Base-by-base conservation (phyloP, 2,888 invertebrate species). In the Empis livida region DNA sequence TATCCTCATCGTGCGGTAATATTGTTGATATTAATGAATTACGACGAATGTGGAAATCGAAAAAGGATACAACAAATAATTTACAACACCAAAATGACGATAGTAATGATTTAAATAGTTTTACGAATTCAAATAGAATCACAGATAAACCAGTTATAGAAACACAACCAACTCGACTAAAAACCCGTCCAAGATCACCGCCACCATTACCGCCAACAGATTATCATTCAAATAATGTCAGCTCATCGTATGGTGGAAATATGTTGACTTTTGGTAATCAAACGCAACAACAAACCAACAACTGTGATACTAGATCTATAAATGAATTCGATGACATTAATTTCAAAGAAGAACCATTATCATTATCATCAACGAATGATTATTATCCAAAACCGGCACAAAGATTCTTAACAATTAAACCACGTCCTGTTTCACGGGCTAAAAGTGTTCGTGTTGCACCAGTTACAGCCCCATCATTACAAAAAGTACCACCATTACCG, bases 401-500 rank as follows among this genome's bases (percentile, higher is more conserved):
- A 17, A 44, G 50, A 48, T 5, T 46, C 56, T 53, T 53, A 44
- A 49, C 56, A 51, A 58, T 53, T 41, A 59, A 50, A 41, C 55
- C 57, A 49, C 61, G 49, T 50, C 59, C 59, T 45, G 59, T 57
- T 50, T 54, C 57, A 30, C 63, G 66, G 30, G 57, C 66, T 2
- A 61, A 61, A 41, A 63, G 65, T 9, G 62, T 59, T 11, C 56
- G 59, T 10, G 48, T 51, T 48, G 44, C 51, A 38, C 16, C 17
- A 32, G 42, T 53, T 31, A 47, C 51, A 15, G 16, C 49, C 1
- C 44, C 32, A 38, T 37, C 49, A 16, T 42, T 23, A 42, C 37
- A 49, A n/a, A 35, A 49, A 39, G 35, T 44, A 40, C 46, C 46
- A 17, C 53, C 55, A 2, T 54, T 54, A 45, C 53, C 53, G 2